Evolutionary conservation across 2,113 vertebrate species (phyloP).

Genomic region (Corvus hawaiiensis): DNA sequence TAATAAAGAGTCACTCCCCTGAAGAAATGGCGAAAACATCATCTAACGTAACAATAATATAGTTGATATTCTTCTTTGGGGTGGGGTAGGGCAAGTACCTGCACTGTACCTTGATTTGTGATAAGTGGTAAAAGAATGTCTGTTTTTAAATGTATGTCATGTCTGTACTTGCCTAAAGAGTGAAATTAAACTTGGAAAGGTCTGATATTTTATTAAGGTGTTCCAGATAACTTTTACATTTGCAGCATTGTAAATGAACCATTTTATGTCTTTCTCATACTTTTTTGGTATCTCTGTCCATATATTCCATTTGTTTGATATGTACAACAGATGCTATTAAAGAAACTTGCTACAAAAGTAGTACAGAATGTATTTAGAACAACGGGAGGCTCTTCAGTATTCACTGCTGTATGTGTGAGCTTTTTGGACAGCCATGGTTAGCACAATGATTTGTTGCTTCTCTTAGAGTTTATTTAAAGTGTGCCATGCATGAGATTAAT

Average conservation of each 20-base stretch:
- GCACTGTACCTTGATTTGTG: conserved; percentile 64
- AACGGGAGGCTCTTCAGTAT: conserved; percentile 15
- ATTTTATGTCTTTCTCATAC: conserved; percentile 69
- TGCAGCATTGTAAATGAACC: conserved; percentile 60
- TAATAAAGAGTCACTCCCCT: conserved; percentile 88
- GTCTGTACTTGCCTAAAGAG: conserved; percentile 68
- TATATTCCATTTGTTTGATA: conserved; percentile 55
- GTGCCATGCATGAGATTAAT: conserved; percentile 66
- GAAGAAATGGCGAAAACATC: conserved; percentile 87
- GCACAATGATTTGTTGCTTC: conserved; percentile 57
- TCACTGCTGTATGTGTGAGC: neutral
- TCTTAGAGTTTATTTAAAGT: conserved; percentile 50
- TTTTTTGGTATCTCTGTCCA: conserved; percentile 56
- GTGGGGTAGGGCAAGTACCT: neutral
- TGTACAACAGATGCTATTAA: conserved; percentile 52
- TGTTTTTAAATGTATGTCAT: conserved; percentile 60
- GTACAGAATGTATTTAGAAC: conserved; percentile 4
- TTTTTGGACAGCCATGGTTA: conserved; percentile 59
- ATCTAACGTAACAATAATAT: conserved; percentile 94
- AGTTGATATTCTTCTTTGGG: conserved; percentile 23
- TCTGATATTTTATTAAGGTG: conserved; percentile 52
- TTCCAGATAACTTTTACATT: conserved; percentile 67
- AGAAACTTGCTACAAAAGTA: conserved; percentile 48
- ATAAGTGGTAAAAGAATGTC: conserved; percentile 64
- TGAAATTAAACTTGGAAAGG: conserved; percentile 68